Conservation (phyloP, 2,797 vertebrate species). For the Pteropus rufus region DNA sequence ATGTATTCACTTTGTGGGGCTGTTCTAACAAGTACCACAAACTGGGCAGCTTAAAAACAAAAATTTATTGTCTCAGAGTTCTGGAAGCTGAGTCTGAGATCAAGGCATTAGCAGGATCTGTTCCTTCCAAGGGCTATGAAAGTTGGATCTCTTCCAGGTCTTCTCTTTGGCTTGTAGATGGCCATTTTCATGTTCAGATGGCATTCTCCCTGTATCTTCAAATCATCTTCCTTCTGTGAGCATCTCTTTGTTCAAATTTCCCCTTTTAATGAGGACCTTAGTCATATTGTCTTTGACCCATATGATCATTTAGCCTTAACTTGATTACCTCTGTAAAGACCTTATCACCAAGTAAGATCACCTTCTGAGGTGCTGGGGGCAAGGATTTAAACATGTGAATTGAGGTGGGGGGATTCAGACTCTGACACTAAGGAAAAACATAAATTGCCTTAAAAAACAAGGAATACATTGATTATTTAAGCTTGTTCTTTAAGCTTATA, state of each 20-base stretch:
- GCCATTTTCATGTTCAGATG: background rate
- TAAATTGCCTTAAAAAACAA: background rate
- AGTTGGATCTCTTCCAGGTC: fast-evolving
- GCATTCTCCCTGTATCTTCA: background rate
- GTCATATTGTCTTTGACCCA: background rate
- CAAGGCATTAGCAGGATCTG: background rate
- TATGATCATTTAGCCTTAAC: background rate
- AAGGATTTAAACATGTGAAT: background rate
- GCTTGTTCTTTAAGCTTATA: background rate
- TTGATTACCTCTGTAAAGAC: background rate
- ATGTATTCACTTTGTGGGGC: background rate
- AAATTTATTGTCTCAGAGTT: background rate
- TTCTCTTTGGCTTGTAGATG: background rate
- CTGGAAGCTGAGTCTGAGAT: background rate
- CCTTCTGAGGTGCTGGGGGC: background rate
- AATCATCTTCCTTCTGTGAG: background rate
- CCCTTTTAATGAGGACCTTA: background rate
- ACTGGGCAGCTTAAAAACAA: background rate
- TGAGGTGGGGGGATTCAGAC: background rate
- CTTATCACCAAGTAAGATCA: background rate
- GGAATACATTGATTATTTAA: background rate
- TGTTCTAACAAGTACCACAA: background rate
- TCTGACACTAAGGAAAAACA: background rate
- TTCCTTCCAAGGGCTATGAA: background rate
- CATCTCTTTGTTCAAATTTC: background rate